These are phyloP conservation scores for Pollenia griseotomentosa DNA, from an alignment of 2,888 invertebrate genomes.

Conservation along the genomic window DNA sequence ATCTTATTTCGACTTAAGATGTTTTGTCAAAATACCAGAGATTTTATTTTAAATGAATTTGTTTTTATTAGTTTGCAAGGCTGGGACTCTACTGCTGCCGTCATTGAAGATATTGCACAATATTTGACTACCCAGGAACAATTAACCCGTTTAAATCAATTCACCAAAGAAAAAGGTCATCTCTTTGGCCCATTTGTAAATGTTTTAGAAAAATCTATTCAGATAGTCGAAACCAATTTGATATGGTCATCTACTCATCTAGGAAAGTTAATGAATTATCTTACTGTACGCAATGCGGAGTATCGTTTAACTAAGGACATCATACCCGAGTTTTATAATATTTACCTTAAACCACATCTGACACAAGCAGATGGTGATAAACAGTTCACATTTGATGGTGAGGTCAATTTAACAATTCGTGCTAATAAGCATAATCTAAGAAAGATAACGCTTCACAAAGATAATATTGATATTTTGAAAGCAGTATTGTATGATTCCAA, in stretches of 20 bases:
- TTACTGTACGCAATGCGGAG: slow-evolving; percentile 73
- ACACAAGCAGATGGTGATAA: slow-evolving; percentile 73
- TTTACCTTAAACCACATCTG: slow-evolving; percentile 85
- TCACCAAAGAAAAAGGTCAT: slow-evolving; percentile 71
- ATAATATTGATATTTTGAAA: slow-evolving; percentile 74
- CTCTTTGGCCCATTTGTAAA: slow-evolving; percentile 75
- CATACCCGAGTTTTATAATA: slow-evolving; percentile 85
- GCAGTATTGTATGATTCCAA: slow-evolving; percentile 70
- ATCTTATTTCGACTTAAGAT: background rate
- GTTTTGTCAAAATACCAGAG: too few species aligned
- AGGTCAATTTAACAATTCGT: slow-evolving; percentile 85
- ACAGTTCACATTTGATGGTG: slow-evolving; percentile 78
- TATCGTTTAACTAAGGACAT: slow-evolving; percentile 83
- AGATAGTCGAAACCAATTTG: slow-evolving; percentile 77
- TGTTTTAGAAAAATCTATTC: slow-evolving; percentile 76
- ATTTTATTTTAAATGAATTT: background rate
- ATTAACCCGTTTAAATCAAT: slow-evolving; percentile 72
- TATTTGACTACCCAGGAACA: slow-evolving; percentile 78
- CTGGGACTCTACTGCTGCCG: slow-evolving; percentile 77
- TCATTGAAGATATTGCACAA: slow-evolving; percentile 76
- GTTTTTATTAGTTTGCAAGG: slow-evolving; percentile 76
- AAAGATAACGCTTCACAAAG: slow-evolving; percentile 85
- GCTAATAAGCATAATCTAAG: slow-evolving; percentile 82
- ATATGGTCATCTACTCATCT: slow-evolving; percentile 79
- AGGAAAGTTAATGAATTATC: slow-evolving; percentile 73